Evolutionary conservation across 2,113 vertebrate genomes (phyloP).

Genomic region (Clinocottus analis): DNA sequence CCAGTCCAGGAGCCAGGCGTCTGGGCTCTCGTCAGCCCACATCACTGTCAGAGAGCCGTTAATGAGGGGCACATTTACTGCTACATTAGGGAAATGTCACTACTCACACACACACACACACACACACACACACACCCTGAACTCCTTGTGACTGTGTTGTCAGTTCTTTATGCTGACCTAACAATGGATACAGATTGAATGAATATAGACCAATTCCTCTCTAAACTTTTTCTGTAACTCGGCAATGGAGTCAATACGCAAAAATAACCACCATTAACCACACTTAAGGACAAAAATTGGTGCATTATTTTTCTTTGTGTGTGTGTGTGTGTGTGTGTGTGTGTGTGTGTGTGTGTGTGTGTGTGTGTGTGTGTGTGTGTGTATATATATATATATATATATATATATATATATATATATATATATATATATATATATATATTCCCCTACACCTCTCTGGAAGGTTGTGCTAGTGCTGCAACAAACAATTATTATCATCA

Average conservation of each 20-base stretch:
- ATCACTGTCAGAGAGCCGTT: constrained; percentile 91
- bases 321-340: no score
- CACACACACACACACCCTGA: constrained; percentile 5
- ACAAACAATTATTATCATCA: neutral
- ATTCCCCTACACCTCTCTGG: neutral
- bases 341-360: no score
- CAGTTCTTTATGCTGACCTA: constrained; percentile 26
- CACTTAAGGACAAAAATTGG: neutral
- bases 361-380: no score
- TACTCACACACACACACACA: constrained; percentile 68
- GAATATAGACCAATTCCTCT: neutral
- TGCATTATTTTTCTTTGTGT: neutral
- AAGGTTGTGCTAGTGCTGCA: neutral
- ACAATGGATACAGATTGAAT: neutral
- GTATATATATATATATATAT: no score
- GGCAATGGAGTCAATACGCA: neutral
- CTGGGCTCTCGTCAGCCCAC: constrained; percentile 86
- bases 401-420: no score
- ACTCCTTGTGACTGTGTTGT: constrained; percentile 10
- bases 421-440: no score
- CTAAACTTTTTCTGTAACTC: neutral
- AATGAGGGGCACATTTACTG: constrained; percentile 92
- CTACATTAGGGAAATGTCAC: constrained; percentile 95
- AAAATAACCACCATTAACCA: neutral
- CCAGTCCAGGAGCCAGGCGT: constrained; percentile 83